These are phyloP conservation scores for Penaeus indicus DNA, from an alignment of 1,140 invertebrate genomes.

Conservation along the genomic window DNA sequence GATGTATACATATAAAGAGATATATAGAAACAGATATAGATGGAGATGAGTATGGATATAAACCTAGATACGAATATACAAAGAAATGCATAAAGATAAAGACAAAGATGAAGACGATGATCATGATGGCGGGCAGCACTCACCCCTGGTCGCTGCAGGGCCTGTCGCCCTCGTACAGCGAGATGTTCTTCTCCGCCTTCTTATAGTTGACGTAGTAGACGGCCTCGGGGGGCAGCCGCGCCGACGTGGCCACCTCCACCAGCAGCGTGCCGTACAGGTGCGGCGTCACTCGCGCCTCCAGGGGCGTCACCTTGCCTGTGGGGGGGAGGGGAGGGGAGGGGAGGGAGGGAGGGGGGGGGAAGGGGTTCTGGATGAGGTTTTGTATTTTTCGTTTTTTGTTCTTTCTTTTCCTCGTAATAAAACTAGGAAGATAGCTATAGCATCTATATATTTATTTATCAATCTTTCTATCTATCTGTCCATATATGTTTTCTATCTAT, in stretches of 20 bases:
- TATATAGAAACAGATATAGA: too few species aligned
- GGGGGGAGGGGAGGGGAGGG: not conserved
- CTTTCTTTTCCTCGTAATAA: too few species aligned
- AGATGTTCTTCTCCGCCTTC: slow-evolving; percentile 50
- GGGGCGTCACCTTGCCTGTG: slow-evolving; percentile 42
- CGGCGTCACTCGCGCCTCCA: slow-evolving; percentile 19
- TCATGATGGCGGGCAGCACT: not conserved
- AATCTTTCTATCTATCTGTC: too few species aligned
- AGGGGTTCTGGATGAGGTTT: not conserved
- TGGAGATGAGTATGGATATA: too few species aligned
- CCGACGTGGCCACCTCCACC: not conserved
- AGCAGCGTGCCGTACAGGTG: slow-evolving; percentile 40
- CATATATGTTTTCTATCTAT: too few species aligned
- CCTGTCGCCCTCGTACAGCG: slow-evolving; percentile 54
- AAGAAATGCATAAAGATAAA: too few species aligned
- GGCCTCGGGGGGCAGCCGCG: not conserved
- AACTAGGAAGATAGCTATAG: too few species aligned
- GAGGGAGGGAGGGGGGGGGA: not conserved
- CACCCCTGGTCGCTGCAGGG: slow-evolving; percentile 58
- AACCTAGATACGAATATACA: too few species aligned
- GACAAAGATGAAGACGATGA: too few species aligned
- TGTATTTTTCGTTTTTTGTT: too few species aligned
- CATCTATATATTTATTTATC: too few species aligned
- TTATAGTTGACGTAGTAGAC: slow-evolving; percentile 60
- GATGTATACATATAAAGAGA: too few species aligned